phyloP scores from a whole-genome alignment of 2,797 vertebrate species.

The Epinephelus awoara region DNA sequence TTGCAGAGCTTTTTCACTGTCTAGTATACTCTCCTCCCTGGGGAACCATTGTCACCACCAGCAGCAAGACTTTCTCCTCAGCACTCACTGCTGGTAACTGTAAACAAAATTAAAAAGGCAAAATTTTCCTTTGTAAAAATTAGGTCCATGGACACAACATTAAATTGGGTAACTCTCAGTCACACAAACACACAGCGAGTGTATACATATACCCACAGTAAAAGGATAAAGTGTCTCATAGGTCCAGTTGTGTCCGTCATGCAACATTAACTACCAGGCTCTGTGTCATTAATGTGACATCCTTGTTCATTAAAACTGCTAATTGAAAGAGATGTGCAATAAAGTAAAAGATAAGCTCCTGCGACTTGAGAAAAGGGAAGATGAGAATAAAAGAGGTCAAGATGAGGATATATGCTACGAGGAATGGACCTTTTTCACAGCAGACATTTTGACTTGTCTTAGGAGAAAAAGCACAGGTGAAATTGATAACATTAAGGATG shows the following conservation, averaged over 20 bases:
- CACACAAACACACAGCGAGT: not conserved
- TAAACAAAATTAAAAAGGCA: slow-evolving; percentile 44
- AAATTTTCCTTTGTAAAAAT: slow-evolving; percentile 1
- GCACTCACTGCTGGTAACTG: slow-evolving; percentile 27
- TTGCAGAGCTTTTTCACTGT: slow-evolving; percentile 19
- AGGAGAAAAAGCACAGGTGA: too few relatives aligned
- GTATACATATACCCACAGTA: not conserved
- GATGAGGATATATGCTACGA: too few relatives aligned
- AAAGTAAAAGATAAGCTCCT: slow-evolving; percentile 23
- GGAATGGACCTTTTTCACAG: too few relatives aligned
- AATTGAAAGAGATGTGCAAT: slow-evolving; percentile 44
- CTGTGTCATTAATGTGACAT: slow-evolving; percentile 48
- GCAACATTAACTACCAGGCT: slow-evolving; percentile 28
- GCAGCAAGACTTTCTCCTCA: slow-evolving; percentile 20
- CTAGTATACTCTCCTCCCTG: slow-evolving; percentile 5
- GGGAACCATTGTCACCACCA: slow-evolving; percentile 29
- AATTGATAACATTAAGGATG: too few relatives aligned
- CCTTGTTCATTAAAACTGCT: slow-evolving; percentile 48
- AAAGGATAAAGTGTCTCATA: not conserved
- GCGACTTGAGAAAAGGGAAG: not conserved
- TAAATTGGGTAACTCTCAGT: not conserved
- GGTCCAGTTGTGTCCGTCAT: slow-evolving; percentile 16
- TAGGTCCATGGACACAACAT: not conserved
- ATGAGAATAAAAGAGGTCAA: slow-evolving; percentile 6
- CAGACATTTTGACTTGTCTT: too few relatives aligned